A percentile compares a stretch with the other conserved stretches of the same genome.
phyloP scores from a whole-genome alignment of 2,888 invertebrate species.

The Drosophila putrida region DNA sequence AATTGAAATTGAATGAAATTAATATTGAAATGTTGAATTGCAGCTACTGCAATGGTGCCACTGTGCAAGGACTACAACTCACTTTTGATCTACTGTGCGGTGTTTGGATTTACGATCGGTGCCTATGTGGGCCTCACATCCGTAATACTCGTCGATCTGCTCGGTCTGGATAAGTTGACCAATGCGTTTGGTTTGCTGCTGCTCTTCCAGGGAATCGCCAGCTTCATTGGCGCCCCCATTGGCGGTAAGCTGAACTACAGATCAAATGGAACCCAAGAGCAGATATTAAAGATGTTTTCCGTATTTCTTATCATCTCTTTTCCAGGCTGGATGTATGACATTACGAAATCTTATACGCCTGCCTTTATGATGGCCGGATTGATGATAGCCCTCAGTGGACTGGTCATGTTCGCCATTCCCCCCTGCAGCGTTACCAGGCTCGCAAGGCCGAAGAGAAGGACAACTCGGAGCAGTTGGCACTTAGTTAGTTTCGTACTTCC shows the following conservation, averaged over 20 bases:
- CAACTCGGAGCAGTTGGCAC: constrained; percentile 72
- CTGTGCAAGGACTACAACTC: constrained; percentile 90
- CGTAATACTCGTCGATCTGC: constrained; percentile 96
- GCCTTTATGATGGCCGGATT: constrained; percentile 95
- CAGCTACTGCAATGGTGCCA: constrained; percentile 93
- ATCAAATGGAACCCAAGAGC: not conserved
- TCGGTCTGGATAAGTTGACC: constrained; percentile 97
- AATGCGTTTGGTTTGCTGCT: constrained; percentile 97
- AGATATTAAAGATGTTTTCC: not conserved
- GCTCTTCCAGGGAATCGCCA: constrained; percentile 97
- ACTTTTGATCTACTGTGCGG: constrained; percentile 91
- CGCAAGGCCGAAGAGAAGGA: constrained; percentile 56
- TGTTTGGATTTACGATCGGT: constrained; percentile 96
- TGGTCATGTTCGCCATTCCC: constrained; percentile 94
- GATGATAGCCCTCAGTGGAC: constrained; percentile 93
- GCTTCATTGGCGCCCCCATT: constrained; percentile 96
- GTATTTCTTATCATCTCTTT: constrained; percentile 19
- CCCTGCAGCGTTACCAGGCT: constrained; percentile 87
- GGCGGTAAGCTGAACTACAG: constrained; percentile 89
- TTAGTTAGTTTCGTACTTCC: constrained; percentile 67
- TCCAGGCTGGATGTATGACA: constrained; percentile 93
- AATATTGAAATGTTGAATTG: not conserved
- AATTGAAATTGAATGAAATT: no score
- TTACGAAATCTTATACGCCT: constrained; percentile 91
- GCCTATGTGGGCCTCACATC: constrained; percentile 99